A percentile compares a stretch with the other conserved stretches of the same genome.
phyloP scores from a whole-genome alignment of 2,888 invertebrate species.

The Phengaris alcon region DNA sequence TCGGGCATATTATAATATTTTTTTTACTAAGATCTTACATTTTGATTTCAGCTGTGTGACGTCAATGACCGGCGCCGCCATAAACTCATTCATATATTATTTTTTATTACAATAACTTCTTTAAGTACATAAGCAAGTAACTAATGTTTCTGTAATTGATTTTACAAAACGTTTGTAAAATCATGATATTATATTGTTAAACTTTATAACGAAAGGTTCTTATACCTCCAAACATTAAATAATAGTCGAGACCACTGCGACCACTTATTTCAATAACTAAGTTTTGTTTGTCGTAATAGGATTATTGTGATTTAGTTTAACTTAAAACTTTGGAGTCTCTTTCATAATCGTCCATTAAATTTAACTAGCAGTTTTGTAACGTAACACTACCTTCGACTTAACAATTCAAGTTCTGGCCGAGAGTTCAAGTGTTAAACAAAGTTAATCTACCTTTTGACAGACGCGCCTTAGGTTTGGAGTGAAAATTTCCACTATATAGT shows the following conservation, averaged over 20 bases:
- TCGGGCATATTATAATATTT: too few relatives aligned
- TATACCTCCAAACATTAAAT: background rate
- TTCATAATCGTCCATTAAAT: conserved; percentile 3
- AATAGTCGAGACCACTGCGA: background rate
- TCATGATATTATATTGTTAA: too few relatives aligned
- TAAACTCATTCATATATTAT: too few relatives aligned
- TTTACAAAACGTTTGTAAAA: too few relatives aligned
- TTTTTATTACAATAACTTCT: too few relatives aligned
- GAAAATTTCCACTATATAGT: background rate
- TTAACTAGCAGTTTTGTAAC: conserved; percentile 17
- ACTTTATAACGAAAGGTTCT: background rate
- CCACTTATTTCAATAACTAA: conserved; percentile 18
- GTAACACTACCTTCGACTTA: conserved; percentile 13
- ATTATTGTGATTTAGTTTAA: conserved; percentile 13
- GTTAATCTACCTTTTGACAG: conserved; percentile 15
- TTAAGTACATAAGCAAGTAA: too few relatives aligned
- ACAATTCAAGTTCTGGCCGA: conserved; percentile 16
- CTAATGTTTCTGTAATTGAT: too few relatives aligned
- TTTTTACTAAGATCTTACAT: too few relatives aligned
- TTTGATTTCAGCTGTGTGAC: too few relatives aligned
- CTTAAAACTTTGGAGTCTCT: conserved; percentile 8
- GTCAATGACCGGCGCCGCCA: too few relatives aligned
- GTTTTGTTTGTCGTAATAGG: conserved; percentile 25
- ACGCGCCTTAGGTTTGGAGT: background rate
- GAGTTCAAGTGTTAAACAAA: conserved; percentile 17